Evolutionary conservation across 1,140 invertebrate species (phyloP).

Genomic region (Pteromalus puparum): DNA sequence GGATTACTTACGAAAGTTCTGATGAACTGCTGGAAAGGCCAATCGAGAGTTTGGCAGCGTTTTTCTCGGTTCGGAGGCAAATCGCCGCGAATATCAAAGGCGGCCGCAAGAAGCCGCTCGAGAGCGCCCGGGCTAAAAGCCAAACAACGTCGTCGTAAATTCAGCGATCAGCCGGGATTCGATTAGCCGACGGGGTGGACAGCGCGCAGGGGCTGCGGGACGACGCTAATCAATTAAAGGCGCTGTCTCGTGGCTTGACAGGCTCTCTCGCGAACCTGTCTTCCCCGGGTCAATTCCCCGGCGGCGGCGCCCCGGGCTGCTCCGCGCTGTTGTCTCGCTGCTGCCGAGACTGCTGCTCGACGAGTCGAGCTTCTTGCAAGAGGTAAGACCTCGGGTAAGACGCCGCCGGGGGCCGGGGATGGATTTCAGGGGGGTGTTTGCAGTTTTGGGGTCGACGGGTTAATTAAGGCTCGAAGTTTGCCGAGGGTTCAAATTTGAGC

Average conservation of each 20-base stretch:
- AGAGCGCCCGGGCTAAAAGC: not conserved
- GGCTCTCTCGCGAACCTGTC: not conserved
- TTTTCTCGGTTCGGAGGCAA: not conserved
- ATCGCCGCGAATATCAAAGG: not conserved
- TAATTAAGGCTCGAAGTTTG: too few relatives aligned
- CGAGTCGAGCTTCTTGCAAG: not conserved
- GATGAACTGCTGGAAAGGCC: not conserved
- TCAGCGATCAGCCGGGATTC: not conserved
- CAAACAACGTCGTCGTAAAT: not conserved
- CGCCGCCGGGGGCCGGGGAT: too few relatives aligned
- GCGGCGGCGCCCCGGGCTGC: too few relatives aligned
- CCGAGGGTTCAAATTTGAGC: too few relatives aligned
- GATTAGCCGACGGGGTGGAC: not conserved
- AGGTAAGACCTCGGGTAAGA: too few relatives aligned
- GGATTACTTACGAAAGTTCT: not conserved
- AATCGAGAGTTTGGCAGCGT: not conserved
- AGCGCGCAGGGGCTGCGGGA: not conserved
- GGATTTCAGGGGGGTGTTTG: too few relatives aligned
- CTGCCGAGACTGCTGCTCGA: not conserved
- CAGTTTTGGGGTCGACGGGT: too few relatives aligned
- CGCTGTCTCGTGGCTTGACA: not conserved
- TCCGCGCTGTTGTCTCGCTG: not conserved
- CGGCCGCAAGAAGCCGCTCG: not conserved
- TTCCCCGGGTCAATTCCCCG: not conserved
- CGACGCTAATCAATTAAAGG: conserved; percentile 19